Base-by-base conservation (phyloP, 1,140 invertebrate species). In the Neodiprion virginianus region DNA sequence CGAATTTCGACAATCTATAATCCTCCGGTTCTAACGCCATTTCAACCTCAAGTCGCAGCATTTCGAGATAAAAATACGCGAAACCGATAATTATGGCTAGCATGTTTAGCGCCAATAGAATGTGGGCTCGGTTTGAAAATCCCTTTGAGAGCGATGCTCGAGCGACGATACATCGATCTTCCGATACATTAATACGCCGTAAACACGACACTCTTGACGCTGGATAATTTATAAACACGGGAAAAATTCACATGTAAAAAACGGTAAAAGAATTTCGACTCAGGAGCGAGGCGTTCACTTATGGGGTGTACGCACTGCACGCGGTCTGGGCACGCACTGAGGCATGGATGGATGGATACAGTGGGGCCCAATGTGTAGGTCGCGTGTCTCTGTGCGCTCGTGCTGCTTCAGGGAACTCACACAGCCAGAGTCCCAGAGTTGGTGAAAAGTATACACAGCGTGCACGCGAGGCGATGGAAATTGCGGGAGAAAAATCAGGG, bases 31-130 rank as follows among this genome's bases (percentile, higher is more conserved):
- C 79, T n/a, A 87, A 40, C 28, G 81, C 74, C 80, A 88, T 84
- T 76, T 86, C 83, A 14, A 86, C 8, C 66, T 87, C 82, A 9
- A 88, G 73, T n/a, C 84, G 77, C 11, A 87, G 73, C 48, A 86
- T 67, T 72, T 86, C 80, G 8, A 80, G 72, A 74, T 85, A 83
- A 61, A 87, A 83, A 71, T 86, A 87, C 7, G 84, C 78, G 67
- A 85, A 87, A 0, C 84, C 85, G 11, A 87, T 69, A 21, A 86
- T 83, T 69, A 80, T 79, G 8, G 82, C 83, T 48, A 87, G 77
- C 87, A 88, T 88, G 71, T 40, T 40, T 40, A 2, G 28, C 28
- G 28, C 28, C 28, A 40, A 40, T 40, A 5, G 28, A 40, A 40
- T 40, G 5, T 40, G 28, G 28, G 1, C 28, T 3, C 28, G 5